Conservation (phyloP, 2,113 vertebrate species). For the Halcyon senegalensis region DNA sequence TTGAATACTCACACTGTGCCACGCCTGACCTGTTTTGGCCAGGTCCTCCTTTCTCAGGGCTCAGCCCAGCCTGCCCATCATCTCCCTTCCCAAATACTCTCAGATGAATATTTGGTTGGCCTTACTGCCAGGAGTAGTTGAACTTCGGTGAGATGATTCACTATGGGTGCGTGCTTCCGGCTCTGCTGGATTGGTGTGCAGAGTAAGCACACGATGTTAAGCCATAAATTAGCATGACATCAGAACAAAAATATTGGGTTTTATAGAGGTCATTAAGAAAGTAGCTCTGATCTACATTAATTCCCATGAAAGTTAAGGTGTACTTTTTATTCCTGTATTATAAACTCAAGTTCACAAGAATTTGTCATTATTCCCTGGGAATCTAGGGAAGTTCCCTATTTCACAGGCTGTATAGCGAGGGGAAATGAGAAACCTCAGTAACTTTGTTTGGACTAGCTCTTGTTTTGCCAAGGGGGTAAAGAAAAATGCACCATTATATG, state of each 20-base stretch:
- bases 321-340: background rate
- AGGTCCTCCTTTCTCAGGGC: background rate
- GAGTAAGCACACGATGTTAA: background rate
- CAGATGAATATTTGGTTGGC: background rate
- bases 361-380: background rate
- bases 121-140: background rate
- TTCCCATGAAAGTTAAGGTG: background rate
- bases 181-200: background rate
- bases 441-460: background rate
- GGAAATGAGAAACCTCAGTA: background rate
- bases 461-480: background rate
- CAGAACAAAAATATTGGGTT: background rate
- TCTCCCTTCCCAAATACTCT: background rate
- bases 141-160: background rate
- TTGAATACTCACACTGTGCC: background rate
- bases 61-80: background rate
- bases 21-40: background rate
- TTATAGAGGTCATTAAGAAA: background rate
- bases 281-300: background rate
- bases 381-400: background rate
- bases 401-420: background rate
- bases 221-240: background rate
- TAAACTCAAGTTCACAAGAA: background rate
- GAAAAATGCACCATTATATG: background rate
- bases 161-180: background rate